These are phyloP conservation scores for Acleris holmiana DNA, from an alignment of 2,888 invertebrate genomes.

Conservation along the genomic window DNA sequence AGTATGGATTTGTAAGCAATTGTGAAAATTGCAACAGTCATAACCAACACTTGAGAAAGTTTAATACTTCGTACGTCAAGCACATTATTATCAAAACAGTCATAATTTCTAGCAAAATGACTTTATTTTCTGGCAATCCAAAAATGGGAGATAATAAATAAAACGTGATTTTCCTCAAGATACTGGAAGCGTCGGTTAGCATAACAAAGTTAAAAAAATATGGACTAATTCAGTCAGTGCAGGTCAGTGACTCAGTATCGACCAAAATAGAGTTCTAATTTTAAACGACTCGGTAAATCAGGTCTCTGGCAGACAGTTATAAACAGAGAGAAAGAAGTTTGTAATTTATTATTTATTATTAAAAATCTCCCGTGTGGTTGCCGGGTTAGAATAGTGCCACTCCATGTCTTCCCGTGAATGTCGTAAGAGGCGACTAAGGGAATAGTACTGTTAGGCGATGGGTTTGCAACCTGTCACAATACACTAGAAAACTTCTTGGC, in stretches of 20 bases:
- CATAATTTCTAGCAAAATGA: conserved; percentile 1
- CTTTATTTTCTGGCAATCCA: conserved; percentile 11
- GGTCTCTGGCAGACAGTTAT: too few relatives aligned
- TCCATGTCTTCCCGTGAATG: too few relatives aligned
- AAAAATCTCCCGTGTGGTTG: too few relatives aligned
- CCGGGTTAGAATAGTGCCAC: too few relatives aligned
- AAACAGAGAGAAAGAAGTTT: too few relatives aligned
- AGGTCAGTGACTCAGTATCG: conserved; percentile 4
- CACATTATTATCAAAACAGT: neutral
- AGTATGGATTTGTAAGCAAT: too few relatives aligned
- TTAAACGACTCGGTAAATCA: neutral
- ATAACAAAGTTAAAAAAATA: neutral
- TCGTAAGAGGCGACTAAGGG: too few relatives aligned
- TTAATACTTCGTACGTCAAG: conserved; percentile 2
- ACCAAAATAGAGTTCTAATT: neutral
- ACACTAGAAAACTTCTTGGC: too few relatives aligned
- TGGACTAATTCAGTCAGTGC: neutral
- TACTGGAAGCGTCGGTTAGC: neutral
- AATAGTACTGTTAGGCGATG: too few relatives aligned
- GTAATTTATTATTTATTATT: too few relatives aligned
- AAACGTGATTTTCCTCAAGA: neutral
- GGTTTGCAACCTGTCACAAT: too few relatives aligned
- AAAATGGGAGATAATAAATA: neutral
- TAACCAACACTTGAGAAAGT: neutral
- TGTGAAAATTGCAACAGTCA: too few relatives aligned